Percentiles rank a stretch among this genome's conserved stretches.
Conservation (phyloP, 2,113 vertebrate genomes). For the Bostrychus sinensis region DNA sequence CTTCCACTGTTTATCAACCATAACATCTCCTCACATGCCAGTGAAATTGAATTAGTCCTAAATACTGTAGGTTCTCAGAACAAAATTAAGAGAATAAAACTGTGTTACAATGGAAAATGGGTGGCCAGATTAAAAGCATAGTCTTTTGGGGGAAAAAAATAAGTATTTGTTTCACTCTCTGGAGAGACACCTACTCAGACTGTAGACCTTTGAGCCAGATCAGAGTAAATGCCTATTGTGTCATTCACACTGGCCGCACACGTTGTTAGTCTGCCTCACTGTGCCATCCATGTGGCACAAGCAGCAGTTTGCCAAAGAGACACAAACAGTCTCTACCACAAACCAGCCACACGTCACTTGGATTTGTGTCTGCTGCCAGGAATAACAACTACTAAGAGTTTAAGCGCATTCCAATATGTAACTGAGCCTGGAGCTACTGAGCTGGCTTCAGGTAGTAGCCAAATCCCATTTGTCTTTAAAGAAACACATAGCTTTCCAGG, state of each 20-base stretch:
- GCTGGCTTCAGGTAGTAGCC: neutral
- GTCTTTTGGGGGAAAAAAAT: neutral
- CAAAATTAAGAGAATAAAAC: constrained; percentile 15
- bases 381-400: constrained; percentile 2
- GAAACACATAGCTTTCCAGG: neutral
- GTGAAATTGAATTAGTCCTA: constrained; percentile 31
- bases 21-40: constrained; percentile 36
- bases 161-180: too few species aligned
- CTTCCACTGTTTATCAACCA: constrained; percentile 46
- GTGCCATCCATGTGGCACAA: constrained; percentile 5
- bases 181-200: neutral
- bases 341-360: constrained; percentile 4
- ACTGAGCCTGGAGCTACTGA: neutral
- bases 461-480: neutral
- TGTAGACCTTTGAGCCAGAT: neutral
- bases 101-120: neutral
- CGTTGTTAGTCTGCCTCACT: neutral
- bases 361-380: neutral
- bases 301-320: neutral
- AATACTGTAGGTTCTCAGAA: constrained; percentile 10
- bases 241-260: neutral
- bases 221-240: neutral
- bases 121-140: neutral
- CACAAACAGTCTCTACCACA: constrained; percentile 1
- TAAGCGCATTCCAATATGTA: constrained; percentile 11